Evolutionary conservation across 2,113 vertebrate genomes (phyloP), one percentile per base, ranked within the genome.

Genomic region (Vidua macroura): DNA sequence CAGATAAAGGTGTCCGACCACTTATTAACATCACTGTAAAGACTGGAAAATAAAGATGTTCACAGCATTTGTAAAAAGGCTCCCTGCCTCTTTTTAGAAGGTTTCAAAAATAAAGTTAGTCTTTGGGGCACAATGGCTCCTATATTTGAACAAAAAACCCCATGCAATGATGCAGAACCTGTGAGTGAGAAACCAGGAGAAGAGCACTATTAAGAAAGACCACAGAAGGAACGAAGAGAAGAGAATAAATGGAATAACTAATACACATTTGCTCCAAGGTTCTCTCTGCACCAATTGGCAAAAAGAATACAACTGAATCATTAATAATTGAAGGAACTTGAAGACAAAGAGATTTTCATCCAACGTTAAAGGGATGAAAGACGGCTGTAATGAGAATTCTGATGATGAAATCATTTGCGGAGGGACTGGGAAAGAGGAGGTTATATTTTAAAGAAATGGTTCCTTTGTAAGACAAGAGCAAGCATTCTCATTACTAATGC

Each of bases 341-440:
- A 94, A 93, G 76, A 96, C 96, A 96, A 95, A 93, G 86, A 77
- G 75, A 94, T 93, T 96, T 93, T 91, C 79, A 88, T 91, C 68
- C 83, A 93, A n/a, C 9, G 11, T 62, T 66, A 82, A 89, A 92
- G 66, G 31, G 75, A 75, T 59, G 73, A 96, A 90, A 96, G 80
- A 92, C 5, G 31, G 52, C 51, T 76, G 39, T 46, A 95, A 67
- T 70, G 69, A 95, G 91, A 82, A 69, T n/a, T 83, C 81, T 53
- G 91, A 84, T 11, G 39, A 81, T 12, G 59, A 58, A 86, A 85
- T 81, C 69, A 46, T 73, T 88, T 46, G 33, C 20, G 28, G 64
- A 63, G 56, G n/a, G 35, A 44, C 39, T 67, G 64, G 41, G 39
- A 95, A 95, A 84, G 15, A 94, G 72, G 25, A 67, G 18, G 64